Percentiles rank a stretch among this genome's conserved stretches.
These are phyloP conservation scores for Phrynocephalus guinanensis DNA, from an alignment of 2,797 vertebrate genomes.

Conservation along the genomic window DNA sequence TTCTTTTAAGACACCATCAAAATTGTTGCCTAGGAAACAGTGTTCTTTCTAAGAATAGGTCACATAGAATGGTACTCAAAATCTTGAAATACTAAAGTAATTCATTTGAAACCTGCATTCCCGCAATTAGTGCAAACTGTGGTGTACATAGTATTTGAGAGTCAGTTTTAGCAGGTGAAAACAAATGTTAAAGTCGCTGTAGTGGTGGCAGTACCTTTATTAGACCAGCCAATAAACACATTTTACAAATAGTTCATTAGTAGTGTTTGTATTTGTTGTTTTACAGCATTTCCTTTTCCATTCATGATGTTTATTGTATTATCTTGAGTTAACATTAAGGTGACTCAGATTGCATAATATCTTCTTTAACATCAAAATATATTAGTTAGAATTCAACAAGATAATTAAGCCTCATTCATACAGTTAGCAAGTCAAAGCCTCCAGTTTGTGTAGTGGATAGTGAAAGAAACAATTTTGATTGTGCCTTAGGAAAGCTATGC, in stretches of 20 bases:
- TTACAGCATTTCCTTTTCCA: neutral
- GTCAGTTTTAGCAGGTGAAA: neutral
- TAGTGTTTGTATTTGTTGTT: neutral
- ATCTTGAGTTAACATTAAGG: neutral
- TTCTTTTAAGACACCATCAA: conserved; percentile 14
- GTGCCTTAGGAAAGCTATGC: neutral
- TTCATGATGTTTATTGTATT: neutral
- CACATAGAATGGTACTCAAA: conserved; percentile 4
- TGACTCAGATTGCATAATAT: neutral
- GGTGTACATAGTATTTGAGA: neutral
- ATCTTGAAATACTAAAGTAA: conserved; percentile 16
- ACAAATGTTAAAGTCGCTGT: no score
- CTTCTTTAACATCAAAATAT: neutral
- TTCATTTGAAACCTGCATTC: neutral
- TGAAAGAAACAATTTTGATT: neutral
- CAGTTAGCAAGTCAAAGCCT: neutral
- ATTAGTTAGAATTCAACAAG: neutral
- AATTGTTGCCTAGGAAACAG: conserved; percentile 29
- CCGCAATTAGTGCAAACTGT: neutral
- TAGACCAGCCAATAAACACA: neutral
- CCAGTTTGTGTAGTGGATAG: neutral
- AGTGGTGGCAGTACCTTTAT: neutral
- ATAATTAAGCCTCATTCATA: neutral
- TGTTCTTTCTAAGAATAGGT: conserved; percentile 36
- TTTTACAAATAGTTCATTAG: no score